Conservation (phyloP, 1,140 invertebrate species). For the Drosophila tani region DNA sequence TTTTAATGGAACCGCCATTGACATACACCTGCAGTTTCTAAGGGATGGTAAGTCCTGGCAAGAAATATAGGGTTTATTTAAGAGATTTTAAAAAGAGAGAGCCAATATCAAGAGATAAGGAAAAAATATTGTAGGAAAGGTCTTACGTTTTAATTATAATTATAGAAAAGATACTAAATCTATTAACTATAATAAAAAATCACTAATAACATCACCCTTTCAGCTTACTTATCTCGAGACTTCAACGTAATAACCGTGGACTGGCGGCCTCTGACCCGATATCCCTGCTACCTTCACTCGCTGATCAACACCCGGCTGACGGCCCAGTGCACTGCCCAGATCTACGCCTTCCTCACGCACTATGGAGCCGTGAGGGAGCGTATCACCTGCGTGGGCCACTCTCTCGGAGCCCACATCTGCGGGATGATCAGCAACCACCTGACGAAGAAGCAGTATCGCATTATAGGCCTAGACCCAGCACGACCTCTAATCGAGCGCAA, state of each 20-base stretch:
- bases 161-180: too few species aligned
- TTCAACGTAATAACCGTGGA: constrained; percentile 92
- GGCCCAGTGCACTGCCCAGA: constrained; percentile 87
- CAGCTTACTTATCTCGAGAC: constrained; percentile 89
- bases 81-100: too few species aligned
- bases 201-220: not conserved
- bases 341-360: constrained; percentile 89
- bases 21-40: constrained; percentile 89
- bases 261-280: constrained; percentile 88
- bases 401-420: constrained; percentile 89
- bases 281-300: constrained; percentile 90
- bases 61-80: too few species aligned
- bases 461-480: constrained; percentile 90
- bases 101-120: too few species aligned
- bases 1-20: constrained; percentile 90
- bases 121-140: too few species aligned
- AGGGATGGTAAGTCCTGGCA: constrained; percentile 87
- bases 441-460: constrained; percentile 88
- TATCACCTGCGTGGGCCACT: constrained; percentile 89
- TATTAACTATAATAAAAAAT: too few species aligned
- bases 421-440: constrained; percentile 90
- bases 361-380: constrained; percentile 86
- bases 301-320: constrained; percentile 87
- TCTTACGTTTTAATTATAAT: too few species aligned
- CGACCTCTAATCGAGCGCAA: constrained; percentile 89